Conservation (phyloP, 2,113 vertebrate species). For the Pluvianellus socialis region DNA sequence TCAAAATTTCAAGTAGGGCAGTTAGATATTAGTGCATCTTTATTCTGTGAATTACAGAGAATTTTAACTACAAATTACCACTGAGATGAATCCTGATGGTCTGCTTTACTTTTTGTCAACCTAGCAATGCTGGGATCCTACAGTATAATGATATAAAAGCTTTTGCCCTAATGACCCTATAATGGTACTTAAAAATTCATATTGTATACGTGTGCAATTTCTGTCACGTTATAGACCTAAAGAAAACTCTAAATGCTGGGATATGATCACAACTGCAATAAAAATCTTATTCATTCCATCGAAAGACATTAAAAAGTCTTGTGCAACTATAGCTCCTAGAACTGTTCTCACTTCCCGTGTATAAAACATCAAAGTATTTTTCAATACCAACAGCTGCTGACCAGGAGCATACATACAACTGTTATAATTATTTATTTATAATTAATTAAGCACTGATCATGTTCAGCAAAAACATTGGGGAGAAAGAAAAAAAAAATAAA, state of each 20-base stretch:
- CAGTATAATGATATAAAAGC: not conserved
- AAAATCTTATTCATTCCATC: not conserved
- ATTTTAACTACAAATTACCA: not conserved
- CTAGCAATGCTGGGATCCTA: not conserved
- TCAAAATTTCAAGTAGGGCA: constrained; percentile 15
- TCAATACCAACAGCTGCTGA: constrained; percentile 28
- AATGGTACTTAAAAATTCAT: not conserved
- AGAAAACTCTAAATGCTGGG: not conserved
- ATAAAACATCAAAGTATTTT: constrained; percentile 34
- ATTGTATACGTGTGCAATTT: not conserved
- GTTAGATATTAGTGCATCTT: not conserved
- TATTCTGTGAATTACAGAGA: not conserved
- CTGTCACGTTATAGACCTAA: not conserved
- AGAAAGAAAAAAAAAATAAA: not conserved
- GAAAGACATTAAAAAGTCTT: not conserved
- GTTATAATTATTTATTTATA: constrained; percentile 10
- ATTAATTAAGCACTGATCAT: not conserved
- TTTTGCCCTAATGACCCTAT: not conserved
- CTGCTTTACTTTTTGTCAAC: not conserved
- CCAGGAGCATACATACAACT: not conserved
- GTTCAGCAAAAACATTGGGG: not conserved
- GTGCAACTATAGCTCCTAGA: not conserved
- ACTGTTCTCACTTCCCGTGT: not conserved
- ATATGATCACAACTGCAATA: not conserved
- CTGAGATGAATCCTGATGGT: not conserved